These are phyloP conservation scores for Paraescarpia echinospica DNA, from an alignment of 1,140 invertebrate species.

Conservation along the genomic window DNA sequence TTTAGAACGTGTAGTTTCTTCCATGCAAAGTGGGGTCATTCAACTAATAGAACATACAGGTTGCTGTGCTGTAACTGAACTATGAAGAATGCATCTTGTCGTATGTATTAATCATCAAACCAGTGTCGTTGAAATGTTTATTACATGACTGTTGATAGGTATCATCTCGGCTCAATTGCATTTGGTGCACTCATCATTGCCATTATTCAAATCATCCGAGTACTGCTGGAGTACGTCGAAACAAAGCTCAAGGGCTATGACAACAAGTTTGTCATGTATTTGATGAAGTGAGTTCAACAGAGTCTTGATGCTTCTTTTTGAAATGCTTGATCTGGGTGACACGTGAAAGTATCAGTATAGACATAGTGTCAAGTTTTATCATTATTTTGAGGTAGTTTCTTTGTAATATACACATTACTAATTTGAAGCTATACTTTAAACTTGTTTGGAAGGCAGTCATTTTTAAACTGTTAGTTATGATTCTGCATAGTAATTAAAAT, in stretches of 20 bases:
- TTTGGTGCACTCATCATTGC: slow-evolving; percentile 91
- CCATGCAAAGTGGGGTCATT: too few species aligned
- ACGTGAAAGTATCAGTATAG: too few species aligned
- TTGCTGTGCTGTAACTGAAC: neutral
- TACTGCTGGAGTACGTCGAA: slow-evolving; percentile 83
- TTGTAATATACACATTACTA: too few species aligned
- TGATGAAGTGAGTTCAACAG: slow-evolving; percentile 26
- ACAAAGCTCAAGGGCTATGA: slow-evolving; percentile 68
- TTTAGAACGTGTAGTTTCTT: too few species aligned
- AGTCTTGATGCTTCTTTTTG: neutral
- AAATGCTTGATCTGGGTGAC: too few species aligned
- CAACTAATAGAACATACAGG: too few species aligned
- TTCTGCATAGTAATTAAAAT: too few species aligned
- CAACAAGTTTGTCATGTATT: slow-evolving; percentile 70
- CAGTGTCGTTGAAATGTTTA: neutral
- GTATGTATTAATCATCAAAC: neutral
- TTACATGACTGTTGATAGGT: slow-evolving; percentile 62
- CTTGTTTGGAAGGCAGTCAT: too few species aligned
- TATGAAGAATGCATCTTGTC: neutral
- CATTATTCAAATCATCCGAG: slow-evolving; percentile 82
- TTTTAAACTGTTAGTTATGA: too few species aligned
- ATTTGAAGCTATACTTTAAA: too few species aligned
- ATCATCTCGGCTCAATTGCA: slow-evolving; percentile 92
- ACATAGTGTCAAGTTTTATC: too few species aligned
- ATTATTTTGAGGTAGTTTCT: too few species aligned